These are phyloP conservation scores for Aphelocoma coerulescens DNA, from an alignment of 2,113 vertebrate species.

Conservation along the genomic window DNA sequence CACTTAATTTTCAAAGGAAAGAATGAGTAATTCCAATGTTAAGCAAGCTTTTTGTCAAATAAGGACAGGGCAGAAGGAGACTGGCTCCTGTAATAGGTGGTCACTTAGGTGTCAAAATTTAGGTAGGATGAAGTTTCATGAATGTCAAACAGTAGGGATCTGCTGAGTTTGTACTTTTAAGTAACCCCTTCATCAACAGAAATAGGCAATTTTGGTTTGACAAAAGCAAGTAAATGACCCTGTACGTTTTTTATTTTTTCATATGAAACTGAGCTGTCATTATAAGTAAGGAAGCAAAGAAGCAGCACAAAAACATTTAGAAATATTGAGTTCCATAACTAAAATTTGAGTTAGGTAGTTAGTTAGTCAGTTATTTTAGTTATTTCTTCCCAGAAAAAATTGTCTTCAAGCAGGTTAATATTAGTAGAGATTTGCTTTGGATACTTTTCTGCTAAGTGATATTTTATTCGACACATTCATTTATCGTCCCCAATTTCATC, in stretches of 20 bases:
- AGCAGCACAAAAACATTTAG: not conserved
- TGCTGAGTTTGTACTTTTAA: not conserved
- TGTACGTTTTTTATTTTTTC: not conserved
- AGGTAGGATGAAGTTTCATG: not conserved
- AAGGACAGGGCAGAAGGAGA: not conserved
- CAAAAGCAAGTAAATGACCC: not conserved
- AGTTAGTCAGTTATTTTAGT: not conserved
- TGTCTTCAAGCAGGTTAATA: not conserved
- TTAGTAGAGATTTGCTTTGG: not conserved
- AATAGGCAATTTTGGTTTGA: not conserved
- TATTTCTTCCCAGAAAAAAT: not conserved
- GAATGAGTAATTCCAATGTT: not conserved
- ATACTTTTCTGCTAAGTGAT: not conserved
- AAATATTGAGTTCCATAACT: not conserved
- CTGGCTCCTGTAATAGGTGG: not conserved
- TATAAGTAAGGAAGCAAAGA: not conserved
- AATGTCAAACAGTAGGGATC: not conserved
- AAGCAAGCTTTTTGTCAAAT: not conserved
- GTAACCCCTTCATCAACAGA: not conserved
- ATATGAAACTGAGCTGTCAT: not conserved
- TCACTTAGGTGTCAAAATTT: not conserved
- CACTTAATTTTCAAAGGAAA: not conserved
- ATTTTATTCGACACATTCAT: not conserved
- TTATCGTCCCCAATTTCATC: not conserved
- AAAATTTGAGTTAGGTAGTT: not conserved